phyloP scores from a whole-genome alignment of 37 sponge, comb jelly and placozoan species.

The Cliona cf. orientalis region DNA sequence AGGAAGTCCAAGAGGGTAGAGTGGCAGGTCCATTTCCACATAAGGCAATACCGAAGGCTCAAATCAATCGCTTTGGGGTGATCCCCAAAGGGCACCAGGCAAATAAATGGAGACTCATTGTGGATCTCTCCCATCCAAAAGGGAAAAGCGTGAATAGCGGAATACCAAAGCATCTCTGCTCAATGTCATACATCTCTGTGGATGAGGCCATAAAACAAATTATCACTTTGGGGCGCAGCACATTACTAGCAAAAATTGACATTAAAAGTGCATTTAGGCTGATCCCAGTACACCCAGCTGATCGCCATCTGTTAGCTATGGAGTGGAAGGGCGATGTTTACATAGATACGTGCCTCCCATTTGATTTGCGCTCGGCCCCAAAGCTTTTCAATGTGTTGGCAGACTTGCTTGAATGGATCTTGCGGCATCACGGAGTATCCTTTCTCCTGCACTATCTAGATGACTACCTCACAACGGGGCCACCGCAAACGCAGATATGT shows the following conservation, averaged over 20 bases:
- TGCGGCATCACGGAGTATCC: not conserved
- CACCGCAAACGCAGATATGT: not conserved
- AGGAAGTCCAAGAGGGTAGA: not conserved
- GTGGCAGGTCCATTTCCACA: not conserved
- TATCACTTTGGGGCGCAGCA: too few relatives aligned
- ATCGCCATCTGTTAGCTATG: constrained; percentile 36
- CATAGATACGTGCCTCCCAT: constrained; percentile 44
- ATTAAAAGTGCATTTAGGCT: too few relatives aligned
- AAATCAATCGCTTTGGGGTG: not conserved
- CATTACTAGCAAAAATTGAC: too few relatives aligned
- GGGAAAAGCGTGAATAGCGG: too few relatives aligned
- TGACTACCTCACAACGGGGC: too few relatives aligned
- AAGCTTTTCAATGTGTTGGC: constrained; percentile 24
- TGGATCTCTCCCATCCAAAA: too few relatives aligned
- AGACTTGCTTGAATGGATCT: constrained; percentile 36
- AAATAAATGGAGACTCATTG: too few relatives aligned
- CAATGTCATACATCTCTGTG: too few relatives aligned
- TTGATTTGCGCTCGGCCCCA: too few relatives aligned
- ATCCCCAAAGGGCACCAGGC: too few relatives aligned
- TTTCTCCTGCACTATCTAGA: constrained; percentile 40
- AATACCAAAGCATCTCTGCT: too few relatives aligned
- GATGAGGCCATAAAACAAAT: too few relatives aligned
- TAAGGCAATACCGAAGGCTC: not conserved
- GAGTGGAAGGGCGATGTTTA: constrained; percentile 17
- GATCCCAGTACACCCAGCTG: constrained; percentile 43